Base-by-base conservation (phyloP, 2,113 vertebrate genomes). In the Columbina picui region DNA sequence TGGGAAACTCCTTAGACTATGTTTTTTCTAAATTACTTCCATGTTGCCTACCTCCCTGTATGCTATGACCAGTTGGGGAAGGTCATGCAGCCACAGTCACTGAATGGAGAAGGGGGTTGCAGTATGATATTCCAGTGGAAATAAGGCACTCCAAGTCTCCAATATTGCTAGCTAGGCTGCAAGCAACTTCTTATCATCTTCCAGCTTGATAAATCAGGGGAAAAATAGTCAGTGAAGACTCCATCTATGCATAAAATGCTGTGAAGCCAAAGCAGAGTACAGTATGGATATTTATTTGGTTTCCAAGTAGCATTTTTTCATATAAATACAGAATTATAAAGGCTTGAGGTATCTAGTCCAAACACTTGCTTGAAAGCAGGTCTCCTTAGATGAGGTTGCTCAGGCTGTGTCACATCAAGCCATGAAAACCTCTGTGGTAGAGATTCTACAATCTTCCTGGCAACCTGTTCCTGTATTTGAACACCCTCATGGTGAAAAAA, bases 81-180 rank as follows among this genome's bases (percentile, higher is more conserved):
- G 27, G 86, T 57, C 32, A 36, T n/a, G 11, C 16, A 59, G 23
- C 26, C 41, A 78, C n/a, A 79, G 60, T 6, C 49, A 29, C 32
- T 38, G 29, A 75, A 45, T 38, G 16, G 84, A 68, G 23, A 55
- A 15, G 0, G 0, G 5, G 71, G 2, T 13, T 0, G 0, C 17
- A 68, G 12, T 27, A 17, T 15, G 29, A 68, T 15, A 10, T 29
- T 59, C 29, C 30, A 49, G 12, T 2, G 12, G 27, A 18, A 23
- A 84, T 23, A 68, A 87, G 84, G 5, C 3, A 3, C 27, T 53
- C 9, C 8, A 17, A 11, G 4, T 63, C 49, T 60, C 13, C 32
- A 18, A 32, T 64, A 39, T 32, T 76, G 6, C 26, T 50, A 34
- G 20, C 8, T 29, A 69, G 20, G 14, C 29, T 81, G 26, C 13